Evolutionary conservation across 1,140 invertebrate species (phyloP), one percentile per base, ranked within the genome.

Genomic region (Caerostris darwini): DNA sequence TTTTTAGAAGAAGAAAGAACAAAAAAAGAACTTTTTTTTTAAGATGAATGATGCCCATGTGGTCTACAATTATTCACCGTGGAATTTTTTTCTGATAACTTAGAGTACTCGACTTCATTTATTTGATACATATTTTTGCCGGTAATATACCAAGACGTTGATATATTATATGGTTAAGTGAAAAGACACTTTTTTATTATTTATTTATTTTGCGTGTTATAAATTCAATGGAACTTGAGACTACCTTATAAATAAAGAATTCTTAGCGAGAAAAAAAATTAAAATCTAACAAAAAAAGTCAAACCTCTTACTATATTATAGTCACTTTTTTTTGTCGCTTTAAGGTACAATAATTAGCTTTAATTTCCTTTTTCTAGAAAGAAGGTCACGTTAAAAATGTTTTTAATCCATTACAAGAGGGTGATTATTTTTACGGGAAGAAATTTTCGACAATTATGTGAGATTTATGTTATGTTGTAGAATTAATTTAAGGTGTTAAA

Each of bases 121-220:
- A 59, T 86, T 86, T 86, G 57, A 8, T 59, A 59, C 83, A 86
- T 86, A 86, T 61, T 86, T 86, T 86, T 10, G 8, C 7, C 3
- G 7, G 4, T 19, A 4, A 71, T 50, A 8, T 71, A 71, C 8
- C 3, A 71, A 71, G 69, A 71, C 69, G 69, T 71, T 71, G 69
- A 71, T 34, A 71, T 71, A 50, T 71, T 71, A 34, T 71, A 34
- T 3, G n/a, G 7, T 71, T 71, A 71, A 71, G 34, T 71, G 69
- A 34, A 71, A 71, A 71, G 69, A 71, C 19, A 34, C 19, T 12
- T 34, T 71, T 8, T 19, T 19, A 10, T 50, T 3, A 7, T 10
- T 7, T 4, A 2, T 10, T 71, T 71, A n/a, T 64, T 17, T 10
- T 64, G 17, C 61, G 12, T 64, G 61, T 64, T 34, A 34, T 34